phyloP scores from a whole-genome alignment of 2,797 vertebrate genomes.

The Falco naumanni region DNA sequence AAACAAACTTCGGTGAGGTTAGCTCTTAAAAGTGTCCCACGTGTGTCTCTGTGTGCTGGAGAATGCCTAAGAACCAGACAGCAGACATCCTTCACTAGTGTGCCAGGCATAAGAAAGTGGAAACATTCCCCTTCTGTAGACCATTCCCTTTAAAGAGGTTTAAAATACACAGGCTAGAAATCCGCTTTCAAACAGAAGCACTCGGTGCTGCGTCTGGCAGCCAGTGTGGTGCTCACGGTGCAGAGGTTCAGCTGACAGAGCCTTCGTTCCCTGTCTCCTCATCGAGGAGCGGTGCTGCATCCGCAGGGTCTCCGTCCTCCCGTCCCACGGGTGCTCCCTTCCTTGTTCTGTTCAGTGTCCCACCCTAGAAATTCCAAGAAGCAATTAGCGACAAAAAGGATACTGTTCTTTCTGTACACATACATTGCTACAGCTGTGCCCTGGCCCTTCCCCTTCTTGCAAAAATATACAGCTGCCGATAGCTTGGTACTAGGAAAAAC shows the following conservation, averaged over 20 bases:
- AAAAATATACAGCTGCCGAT: not conserved
- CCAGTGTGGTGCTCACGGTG: accelerated
- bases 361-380: conserved; percentile 72
- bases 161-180: not conserved
- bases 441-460: not conserved
- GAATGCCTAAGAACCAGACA: not conserved
- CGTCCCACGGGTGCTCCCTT: conserved; percentile 62
- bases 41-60: not conserved
- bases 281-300: not conserved
- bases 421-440: not conserved
- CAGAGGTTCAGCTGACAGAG: not conserved
- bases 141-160: not conserved
- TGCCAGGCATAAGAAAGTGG: not conserved
- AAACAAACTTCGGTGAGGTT: not conserved
- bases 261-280: not conserved
- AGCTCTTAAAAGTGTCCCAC: not conserved
- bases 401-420: not conserved
- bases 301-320: not conserved
- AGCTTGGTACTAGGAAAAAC: not conserved
- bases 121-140: not conserved
- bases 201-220: not conserved
- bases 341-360: conserved; percentile 82
- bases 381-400: not conserved
- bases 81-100: not conserved
- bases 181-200: not conserved